phyloP scores from a whole-genome alignment of 30 jellyfish, hydroid and myxozoan genomes.

The Aurelia aurita region DNA sequence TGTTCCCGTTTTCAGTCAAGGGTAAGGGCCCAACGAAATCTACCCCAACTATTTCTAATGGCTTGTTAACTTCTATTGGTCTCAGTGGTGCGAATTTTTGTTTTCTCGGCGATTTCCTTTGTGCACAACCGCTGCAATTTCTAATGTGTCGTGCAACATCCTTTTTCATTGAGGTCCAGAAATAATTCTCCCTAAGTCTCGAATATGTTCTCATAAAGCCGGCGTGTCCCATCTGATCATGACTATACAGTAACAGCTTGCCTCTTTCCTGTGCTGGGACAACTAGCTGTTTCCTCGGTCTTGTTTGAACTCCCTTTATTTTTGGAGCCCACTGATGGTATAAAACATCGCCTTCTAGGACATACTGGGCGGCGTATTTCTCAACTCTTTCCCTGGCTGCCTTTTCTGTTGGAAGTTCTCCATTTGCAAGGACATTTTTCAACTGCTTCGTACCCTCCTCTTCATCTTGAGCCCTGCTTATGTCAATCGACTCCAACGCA shows the following conservation, averaged over 20 bases:
- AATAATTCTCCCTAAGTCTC: slow-evolving; percentile 37
- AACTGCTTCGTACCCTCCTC: slow-evolving; percentile 5
- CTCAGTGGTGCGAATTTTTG: slow-evolving; percentile 21
- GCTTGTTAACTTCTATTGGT: slow-evolving; percentile 23
- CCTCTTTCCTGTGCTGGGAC: slow-evolving; percentile 28
- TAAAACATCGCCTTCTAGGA: slow-evolving; percentile 25
- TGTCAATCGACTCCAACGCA: background rate
- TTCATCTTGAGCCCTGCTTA: background rate
- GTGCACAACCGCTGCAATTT: slow-evolving; percentile 19
- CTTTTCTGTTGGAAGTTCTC: background rate
- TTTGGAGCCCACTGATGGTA: slow-evolving; percentile 31
- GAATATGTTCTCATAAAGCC: slow-evolving; percentile 26
- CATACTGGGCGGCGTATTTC: background rate
- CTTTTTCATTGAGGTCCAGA: slow-evolving; percentile 41
- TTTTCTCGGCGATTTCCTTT: slow-evolving; percentile 18
- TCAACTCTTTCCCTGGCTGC: background rate
- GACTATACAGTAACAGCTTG: slow-evolving; percentile 6
- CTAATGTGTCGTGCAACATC: slow-evolving; percentile 29
- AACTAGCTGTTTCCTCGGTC: slow-evolving; percentile 22
- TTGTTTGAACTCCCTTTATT: background rate
- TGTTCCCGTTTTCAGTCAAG: slow-evolving; percentile 33
- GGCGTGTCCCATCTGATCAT: slow-evolving; percentile 22
- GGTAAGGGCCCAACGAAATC: slow-evolving; percentile 70
- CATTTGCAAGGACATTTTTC: background rate
- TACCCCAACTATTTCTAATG: slow-evolving; percentile 44